Percentiles rank a stretch among this genome's conserved stretches.
phyloP scores from a whole-genome alignment of 2,797 vertebrate genomes.

The Dromococcyx pavoninus region DNA sequence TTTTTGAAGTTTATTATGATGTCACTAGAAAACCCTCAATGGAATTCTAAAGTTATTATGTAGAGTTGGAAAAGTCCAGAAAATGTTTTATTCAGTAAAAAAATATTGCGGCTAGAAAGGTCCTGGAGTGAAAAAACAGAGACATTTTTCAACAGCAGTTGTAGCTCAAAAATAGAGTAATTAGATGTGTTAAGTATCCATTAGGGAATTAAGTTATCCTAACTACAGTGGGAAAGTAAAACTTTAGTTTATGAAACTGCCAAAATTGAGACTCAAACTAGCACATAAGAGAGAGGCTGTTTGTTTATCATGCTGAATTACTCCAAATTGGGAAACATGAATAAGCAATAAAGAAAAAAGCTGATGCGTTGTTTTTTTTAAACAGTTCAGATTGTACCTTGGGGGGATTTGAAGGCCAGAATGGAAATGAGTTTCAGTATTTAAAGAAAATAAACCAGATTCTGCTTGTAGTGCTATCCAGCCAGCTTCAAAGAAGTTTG shows the following conservation, averaged over 20 bases:
- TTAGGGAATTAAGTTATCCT: conserved; percentile 66
- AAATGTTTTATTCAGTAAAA: conserved; percentile 66
- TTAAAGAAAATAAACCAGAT: background rate
- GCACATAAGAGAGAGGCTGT: conserved; percentile 28
- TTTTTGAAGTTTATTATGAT: conserved; percentile 31
- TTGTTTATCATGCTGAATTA: conserved; percentile 62
- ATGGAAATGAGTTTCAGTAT: conserved; percentile 29
- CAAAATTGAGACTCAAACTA: conserved; percentile 39
- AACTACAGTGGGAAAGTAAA: conserved; percentile 37
- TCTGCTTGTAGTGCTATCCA: background rate
- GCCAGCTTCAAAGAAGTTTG: background rate
- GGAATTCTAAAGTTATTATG: conserved; percentile 8
- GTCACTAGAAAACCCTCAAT: conserved; percentile 27
- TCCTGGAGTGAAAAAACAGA: conserved; percentile 56
- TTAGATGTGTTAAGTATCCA: conserved; percentile 59
- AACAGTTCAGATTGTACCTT: conserved; percentile 30
- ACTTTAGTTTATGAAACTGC: conserved; percentile 68
- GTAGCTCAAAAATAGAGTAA: conserved; percentile 62
- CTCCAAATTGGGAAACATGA: conserved; percentile 59
- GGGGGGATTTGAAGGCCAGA: conserved; percentile 44
- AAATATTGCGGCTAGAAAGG: conserved; percentile 48
- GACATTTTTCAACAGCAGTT: conserved; percentile 53
- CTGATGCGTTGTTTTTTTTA: background rate
- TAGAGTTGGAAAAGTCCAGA: conserved; percentile 19
- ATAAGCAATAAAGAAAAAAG: conserved; percentile 64